These are phyloP conservation scores for Orchesella cincta DNA, from an alignment of 1,140 invertebrate species.

Conservation along the genomic window DNA sequence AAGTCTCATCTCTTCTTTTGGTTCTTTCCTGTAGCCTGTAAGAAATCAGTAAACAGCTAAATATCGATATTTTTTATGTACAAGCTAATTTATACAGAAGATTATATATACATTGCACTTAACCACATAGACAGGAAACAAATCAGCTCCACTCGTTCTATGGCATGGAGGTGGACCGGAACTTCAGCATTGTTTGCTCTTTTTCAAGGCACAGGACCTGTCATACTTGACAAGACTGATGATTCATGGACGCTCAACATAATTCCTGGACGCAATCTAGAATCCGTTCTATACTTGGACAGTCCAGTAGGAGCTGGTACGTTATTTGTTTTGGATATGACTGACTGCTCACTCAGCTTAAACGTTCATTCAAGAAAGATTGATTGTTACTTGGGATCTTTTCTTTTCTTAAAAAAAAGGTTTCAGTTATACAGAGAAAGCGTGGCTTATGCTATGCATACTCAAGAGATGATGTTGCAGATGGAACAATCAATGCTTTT, in stretches of 20 bases:
- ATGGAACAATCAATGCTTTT: neutral
- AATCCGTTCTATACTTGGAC: conserved; percentile 12
- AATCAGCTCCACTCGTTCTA: conserved; percentile 14
- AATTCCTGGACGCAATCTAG: neutral
- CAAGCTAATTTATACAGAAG: neutral
- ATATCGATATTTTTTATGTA: no score
- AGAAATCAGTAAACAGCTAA: no score
- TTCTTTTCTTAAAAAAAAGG: neutral
- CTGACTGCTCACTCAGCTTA: no score
- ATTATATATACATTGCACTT: neutral
- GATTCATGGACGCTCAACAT: neutral
- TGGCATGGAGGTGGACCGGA: conserved; percentile 29
- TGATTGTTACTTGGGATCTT: no score
- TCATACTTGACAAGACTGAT: neutral
- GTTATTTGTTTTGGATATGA: no score
- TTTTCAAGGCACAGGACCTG: conserved; percentile 1
- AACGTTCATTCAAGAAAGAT: neutral
- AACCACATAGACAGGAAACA: neutral
- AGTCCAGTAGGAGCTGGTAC: conserved; percentile 27
- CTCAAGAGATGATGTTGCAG: neutral
- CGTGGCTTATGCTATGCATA: neutral
- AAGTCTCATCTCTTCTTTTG: conserved; percentile 23
- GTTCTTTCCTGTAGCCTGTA: conserved; percentile 25
- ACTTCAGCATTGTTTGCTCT: neutral
- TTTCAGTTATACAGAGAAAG: conserved; percentile 17